Conservation (phyloP, 2,797 vertebrate genomes). For the Varecia variegata region DNA sequence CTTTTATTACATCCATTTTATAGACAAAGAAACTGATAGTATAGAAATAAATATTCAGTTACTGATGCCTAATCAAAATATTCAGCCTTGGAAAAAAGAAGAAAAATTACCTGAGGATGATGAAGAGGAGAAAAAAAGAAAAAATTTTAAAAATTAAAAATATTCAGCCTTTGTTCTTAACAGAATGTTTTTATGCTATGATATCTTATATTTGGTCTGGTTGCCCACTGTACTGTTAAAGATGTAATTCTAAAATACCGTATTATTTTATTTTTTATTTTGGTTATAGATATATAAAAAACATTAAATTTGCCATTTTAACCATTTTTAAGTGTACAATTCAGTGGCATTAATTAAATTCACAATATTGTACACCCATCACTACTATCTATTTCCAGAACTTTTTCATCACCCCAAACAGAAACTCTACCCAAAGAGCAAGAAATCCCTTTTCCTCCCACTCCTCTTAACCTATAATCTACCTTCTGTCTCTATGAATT, state of each 20-base stretch:
- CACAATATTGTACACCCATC: not conserved
- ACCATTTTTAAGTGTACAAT: conserved; percentile 29
- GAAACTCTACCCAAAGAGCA: conserved; percentile 24
- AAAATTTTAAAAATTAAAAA: too few species aligned
- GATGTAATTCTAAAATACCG: not conserved
- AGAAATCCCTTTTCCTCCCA: not conserved
- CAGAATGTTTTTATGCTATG: not conserved
- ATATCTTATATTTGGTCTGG: not conserved
- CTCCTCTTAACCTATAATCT: not conserved
- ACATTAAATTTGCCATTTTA: conserved; percentile 1
- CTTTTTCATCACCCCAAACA: not conserved
- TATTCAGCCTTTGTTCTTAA: conserved; percentile 4
- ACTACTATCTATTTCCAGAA: not conserved
- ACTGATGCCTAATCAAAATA: not conserved
- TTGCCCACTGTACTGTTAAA: conserved; percentile 12
- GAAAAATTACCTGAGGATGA: not conserved
- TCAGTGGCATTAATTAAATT: not conserved
- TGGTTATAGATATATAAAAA: not conserved
- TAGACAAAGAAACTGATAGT: not conserved
- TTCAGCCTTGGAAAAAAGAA: not conserved
- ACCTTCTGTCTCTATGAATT: not conserved
- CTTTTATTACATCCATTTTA: conserved; percentile 1
- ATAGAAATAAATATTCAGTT: not conserved
- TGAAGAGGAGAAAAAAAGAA: not conserved
- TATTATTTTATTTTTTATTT: conserved; percentile 22